Base-by-base conservation (phyloP, 2,797 vertebrate species). In the Chromis chromis region DNA sequence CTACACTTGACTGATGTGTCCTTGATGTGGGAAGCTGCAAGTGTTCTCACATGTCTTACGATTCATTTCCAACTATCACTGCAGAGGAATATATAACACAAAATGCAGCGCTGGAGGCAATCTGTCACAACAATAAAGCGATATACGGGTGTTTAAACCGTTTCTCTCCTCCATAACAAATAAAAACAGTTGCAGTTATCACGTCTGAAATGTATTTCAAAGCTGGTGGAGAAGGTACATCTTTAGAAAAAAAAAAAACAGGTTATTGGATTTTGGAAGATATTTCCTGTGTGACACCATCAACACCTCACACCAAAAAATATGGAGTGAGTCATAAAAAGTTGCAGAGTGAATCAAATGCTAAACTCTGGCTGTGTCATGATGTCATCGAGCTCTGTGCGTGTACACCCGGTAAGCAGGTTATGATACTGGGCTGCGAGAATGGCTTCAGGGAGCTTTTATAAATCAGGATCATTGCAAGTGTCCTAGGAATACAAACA, bases 381-480 rank as follows among this genome's bases (percentile, higher is more conserved):
- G 68, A 78, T 85, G 68, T 85, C 76, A 79, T 65, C 1, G 16
- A 70, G 75, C 55, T 22, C 64, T 70, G 24, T n/a, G 44, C 52
- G 62, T 72, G 27, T 24, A 39, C 40, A 57, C 11, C 22, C 8
- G 4, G 60, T 66, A 58, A 63, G 67, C 22, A 39, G 70, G 79
- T 74, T 71, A 44, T 75, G 58, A 33, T 70, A 10, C 42, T 16
- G 67, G 50, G 42, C 54, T 73, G 82, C 65, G 67, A 69, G 65
- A 76, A 76, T 65, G 66, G 56, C 67, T 79, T 76, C 25, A 17
- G 61, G 52, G 69, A 83, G 83, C 63, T 75, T 78, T 86, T 74
- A 82, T 88, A 90, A 88, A 90, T 91, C 87, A 92, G 67, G 42
- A 80, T 86, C 77, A 85, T 83, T 87, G 78, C 70, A 72, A 74